Conservation (phyloP, 1,140 invertebrate species). For the Drosophila virilis region DNA sequence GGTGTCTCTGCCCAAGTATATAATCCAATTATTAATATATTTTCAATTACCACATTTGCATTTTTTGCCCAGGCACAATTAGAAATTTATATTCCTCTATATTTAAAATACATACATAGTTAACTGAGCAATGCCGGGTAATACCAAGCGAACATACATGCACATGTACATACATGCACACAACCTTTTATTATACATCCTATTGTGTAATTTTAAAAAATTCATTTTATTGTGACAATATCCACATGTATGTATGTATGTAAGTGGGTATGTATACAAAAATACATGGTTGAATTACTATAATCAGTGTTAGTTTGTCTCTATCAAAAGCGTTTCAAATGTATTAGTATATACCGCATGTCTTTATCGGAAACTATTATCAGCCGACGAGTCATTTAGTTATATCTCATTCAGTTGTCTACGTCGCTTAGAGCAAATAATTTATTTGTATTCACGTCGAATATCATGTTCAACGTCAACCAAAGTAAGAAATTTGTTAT, state of each 20-base stretch:
- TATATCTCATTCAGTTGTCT: not conserved
- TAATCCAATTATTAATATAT: too few relatives aligned
- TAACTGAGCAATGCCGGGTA: too few relatives aligned
- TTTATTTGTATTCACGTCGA: not conserved
- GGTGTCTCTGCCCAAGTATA: too few relatives aligned
- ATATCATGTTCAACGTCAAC: conserved; percentile 4
- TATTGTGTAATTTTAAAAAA: too few relatives aligned
- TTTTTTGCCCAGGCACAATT: too few relatives aligned
- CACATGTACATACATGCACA: too few relatives aligned
- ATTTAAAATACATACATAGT: too few relatives aligned
- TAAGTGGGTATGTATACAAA: not conserved
- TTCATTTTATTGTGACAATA: too few relatives aligned
- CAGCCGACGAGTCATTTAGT: conserved; percentile 9
- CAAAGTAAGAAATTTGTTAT: conserved; percentile 83
- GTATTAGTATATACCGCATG: not conserved
- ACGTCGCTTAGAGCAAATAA: not conserved
- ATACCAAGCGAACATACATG: too few relatives aligned
- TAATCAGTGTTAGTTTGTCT: conserved; percentile 1
- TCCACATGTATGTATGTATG: not conserved
- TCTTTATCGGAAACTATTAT: conserved; percentile 19
- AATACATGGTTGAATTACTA: not conserved
- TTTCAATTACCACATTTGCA: too few relatives aligned
- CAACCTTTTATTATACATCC: too few relatives aligned
- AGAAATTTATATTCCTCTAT: too few relatives aligned
- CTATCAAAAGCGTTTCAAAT: conserved; percentile 1